Conservation (phyloP, 2,797 vertebrate genomes). For the Artibeus lituratus region DNA sequence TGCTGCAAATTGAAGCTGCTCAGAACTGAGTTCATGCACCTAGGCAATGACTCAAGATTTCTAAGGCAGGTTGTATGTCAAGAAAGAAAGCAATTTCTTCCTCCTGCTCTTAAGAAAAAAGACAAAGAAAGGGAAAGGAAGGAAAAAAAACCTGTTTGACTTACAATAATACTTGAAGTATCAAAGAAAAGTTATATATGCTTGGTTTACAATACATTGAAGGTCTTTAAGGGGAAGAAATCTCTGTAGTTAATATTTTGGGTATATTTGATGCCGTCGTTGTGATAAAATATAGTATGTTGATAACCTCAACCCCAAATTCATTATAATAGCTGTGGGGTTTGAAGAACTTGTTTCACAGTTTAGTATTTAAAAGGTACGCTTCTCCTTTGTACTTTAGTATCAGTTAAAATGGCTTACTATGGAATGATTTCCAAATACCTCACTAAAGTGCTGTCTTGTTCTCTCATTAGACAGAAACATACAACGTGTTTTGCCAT, state of each 20-base stretch:
- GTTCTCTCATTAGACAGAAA: background rate
- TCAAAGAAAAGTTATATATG: slow-evolving; percentile 3
- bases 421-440: background rate
- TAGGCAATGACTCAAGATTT: slow-evolving; percentile 73
- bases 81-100: slow-evolving; percentile 45
- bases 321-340: background rate
- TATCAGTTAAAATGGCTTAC: slow-evolving; percentile 2
- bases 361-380: background rate
- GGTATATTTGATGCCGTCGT: background rate
- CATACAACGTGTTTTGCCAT: background rate
- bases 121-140: slow-evolving; percentile 27
- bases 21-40: slow-evolving; percentile 63
- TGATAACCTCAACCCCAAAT: background rate
- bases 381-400: background rate
- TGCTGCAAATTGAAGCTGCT: slow-evolving; percentile 53
- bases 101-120: background rate
- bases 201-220: slow-evolving; percentile 9
- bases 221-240: background rate
- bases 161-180: background rate
- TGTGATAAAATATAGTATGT: slow-evolving; percentile 33
- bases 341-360: background rate
- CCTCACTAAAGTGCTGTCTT: background rate
- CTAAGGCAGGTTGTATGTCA: slow-evolving; percentile 67
- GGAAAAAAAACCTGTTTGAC: background rate
- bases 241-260: background rate